A percentile compares a stretch with the other conserved stretches of the same genome.
Conservation (phyloP, 2,888 invertebrate genomes). For the Cataglyphis cursor region DNA sequence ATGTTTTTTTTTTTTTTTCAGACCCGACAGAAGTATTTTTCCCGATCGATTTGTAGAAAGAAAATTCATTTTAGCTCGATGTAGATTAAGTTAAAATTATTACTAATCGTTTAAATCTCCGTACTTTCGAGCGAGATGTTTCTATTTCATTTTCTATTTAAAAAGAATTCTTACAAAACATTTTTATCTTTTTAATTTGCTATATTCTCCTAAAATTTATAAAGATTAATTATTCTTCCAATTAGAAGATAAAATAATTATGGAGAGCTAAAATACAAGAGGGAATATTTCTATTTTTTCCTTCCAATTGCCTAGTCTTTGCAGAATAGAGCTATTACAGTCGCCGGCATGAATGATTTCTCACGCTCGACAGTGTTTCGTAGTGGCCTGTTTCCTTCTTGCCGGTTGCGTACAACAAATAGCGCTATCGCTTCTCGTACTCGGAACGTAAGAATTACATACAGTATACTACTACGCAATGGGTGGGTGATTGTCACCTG, state of each 20-base stretch:
- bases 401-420: slow-evolving; percentile 32
- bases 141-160: not conserved
- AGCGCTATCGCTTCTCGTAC: slow-evolving; percentile 53
- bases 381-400: slow-evolving; percentile 33
- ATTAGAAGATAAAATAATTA: not conserved
- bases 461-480: slow-evolving; percentile 10
- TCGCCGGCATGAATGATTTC: slow-evolving; percentile 51
- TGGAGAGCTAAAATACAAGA: not conserved
- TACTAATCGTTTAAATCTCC: slow-evolving; percentile 21
- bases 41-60: slow-evolving; percentile 64
- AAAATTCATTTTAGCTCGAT: slow-evolving; percentile 9
- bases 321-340: not conserved
- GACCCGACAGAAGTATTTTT: slow-evolving; percentile 62
- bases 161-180: not conserved
- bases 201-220: too few species aligned
- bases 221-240: not conserved
- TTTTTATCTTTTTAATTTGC: not conserved
- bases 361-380: slow-evolving; percentile 59
- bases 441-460: slow-evolving; percentile 45
- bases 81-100: not conserved
- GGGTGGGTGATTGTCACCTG: slow-evolving; percentile 46
- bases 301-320: not conserved
- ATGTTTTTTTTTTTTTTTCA: slow-evolving; percentile 64
- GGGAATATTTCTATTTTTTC: not conserved
- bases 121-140: not conserved